These are phyloP conservation scores for Ardeotis arabs DNA, from an alignment of 2,113 vertebrate species.

Conservation along the genomic window DNA sequence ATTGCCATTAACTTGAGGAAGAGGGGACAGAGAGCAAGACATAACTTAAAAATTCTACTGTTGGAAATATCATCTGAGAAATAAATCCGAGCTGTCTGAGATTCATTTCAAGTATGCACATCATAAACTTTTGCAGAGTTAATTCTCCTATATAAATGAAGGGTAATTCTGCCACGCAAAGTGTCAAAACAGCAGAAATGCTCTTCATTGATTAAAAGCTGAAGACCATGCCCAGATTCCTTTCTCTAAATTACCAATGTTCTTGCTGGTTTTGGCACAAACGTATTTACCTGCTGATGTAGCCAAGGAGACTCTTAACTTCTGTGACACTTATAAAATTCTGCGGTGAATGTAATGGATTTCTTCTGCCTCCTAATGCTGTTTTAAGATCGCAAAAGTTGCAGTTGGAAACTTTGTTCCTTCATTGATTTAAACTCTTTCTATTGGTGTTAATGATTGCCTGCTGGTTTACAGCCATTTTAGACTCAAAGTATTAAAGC, in stretches of 20 bases:
- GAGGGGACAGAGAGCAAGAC: not conserved
- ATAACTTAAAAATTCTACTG: not conserved
- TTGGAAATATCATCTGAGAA: constrained; percentile 22
- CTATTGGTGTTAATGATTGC: constrained; percentile 42
- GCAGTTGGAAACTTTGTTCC: not conserved
- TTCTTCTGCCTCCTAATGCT: not conserved
- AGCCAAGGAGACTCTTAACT: constrained; percentile 41
- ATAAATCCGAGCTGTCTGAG: not conserved
- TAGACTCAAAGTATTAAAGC: not conserved
- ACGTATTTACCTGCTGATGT: not conserved
- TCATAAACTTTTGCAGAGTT: constrained; percentile 48
- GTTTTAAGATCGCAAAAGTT: constrained; percentile 40
- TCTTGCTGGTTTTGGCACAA: not conserved
- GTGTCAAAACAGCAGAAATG: constrained; percentile 37
- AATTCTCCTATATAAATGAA: not conserved
- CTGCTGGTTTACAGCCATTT: constrained; percentile 29
- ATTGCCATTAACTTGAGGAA: not conserved
- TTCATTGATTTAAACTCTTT: constrained; percentile 58
- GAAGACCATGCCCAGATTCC: not conserved
- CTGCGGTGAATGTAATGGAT: not conserved
- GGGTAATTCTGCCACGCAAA: not conserved
- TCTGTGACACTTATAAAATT: constrained; percentile 47
- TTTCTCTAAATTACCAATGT: not conserved
- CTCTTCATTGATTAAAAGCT: constrained; percentile 52
- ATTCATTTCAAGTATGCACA: constrained; percentile 15